These are phyloP conservation scores for Oreohelix idahoensis DNA, from an alignment of 1,140 invertebrate genomes.

Conservation along the genomic window DNA sequence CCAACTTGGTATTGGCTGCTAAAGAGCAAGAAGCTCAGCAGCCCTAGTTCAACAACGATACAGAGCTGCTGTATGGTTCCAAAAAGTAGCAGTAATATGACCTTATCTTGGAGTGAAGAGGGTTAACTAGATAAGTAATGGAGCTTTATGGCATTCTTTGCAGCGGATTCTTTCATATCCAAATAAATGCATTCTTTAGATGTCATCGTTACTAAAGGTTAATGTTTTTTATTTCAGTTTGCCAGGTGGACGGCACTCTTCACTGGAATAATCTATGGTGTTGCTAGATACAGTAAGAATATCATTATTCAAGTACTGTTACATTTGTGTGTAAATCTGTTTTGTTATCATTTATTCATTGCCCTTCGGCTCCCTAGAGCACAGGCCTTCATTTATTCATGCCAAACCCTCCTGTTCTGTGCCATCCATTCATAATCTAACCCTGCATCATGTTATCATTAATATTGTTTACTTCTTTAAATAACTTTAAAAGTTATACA, in stretches of 20 bases:
- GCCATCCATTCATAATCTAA: no score
- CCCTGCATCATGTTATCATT: neutral
- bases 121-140: neutral
- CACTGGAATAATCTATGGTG: constrained; percentile 15
- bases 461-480: neutral
- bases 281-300: constrained; percentile 15
- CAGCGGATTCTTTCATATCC: neutral
- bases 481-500: neutral
- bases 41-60: no score
- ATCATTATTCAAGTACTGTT: neutral
- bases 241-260: constrained; percentile 11
- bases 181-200: neutral
- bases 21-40: no score
- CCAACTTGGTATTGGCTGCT: no score
- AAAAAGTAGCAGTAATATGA: no score
- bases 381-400: no score
- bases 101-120: neutral
- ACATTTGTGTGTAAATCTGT: no score
- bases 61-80: no score
- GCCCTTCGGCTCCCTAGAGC: no score
- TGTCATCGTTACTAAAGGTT: neutral
- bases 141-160: neutral
- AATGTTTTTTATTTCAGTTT: neutral
- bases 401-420: no score
- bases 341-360: no score